phyloP scores from a whole-genome alignment of 2,113 vertebrate species.

The Cariama cristata region DNA sequence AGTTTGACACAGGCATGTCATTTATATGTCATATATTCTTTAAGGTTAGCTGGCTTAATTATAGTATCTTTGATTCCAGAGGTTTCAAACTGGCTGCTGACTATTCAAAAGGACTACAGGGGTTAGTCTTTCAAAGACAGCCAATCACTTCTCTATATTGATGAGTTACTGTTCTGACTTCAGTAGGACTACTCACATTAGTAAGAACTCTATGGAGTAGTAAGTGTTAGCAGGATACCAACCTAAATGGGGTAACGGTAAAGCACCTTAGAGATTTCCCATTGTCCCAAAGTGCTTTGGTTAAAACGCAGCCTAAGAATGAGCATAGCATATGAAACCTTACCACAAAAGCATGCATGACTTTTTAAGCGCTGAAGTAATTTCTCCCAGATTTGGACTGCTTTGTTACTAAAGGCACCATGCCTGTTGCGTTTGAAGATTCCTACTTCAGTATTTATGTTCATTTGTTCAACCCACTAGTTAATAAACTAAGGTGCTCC shows the following conservation, averaged over 20 bases:
- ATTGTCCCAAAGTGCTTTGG: background rate
- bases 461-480: background rate
- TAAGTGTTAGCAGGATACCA: background rate
- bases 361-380: background rate
- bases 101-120: background rate
- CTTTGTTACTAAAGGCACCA: background rate
- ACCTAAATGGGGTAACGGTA: background rate
- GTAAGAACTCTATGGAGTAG: background rate
- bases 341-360: background rate
- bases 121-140: background rate
- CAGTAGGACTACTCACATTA: background rate
- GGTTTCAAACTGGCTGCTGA: background rate
- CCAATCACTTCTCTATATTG: background rate
- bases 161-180: background rate
- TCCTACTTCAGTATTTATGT: background rate
- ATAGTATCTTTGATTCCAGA: background rate
- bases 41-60: background rate
- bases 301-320: background rate
- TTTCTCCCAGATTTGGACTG: background rate
- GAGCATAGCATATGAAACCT: background rate
- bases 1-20: background rate
- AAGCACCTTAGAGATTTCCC: background rate
- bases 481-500: background rate
- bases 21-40: background rate
- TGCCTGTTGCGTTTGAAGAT: background rate